Evolutionary conservation across 2,888 invertebrate genomes (phyloP).

Genomic region (Polietes domitor): DNA sequence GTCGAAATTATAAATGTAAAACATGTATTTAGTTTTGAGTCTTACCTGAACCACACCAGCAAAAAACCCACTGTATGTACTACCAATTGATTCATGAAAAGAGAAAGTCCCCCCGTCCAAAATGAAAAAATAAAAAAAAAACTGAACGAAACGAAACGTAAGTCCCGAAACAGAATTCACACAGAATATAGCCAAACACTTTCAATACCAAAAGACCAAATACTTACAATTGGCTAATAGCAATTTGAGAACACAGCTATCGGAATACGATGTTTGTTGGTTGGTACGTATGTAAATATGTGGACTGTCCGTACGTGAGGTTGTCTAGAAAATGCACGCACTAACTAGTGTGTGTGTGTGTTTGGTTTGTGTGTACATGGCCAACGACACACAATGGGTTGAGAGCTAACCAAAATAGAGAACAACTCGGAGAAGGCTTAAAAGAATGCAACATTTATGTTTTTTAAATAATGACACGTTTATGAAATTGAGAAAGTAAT

Average conservation of each 20-base stretch:
- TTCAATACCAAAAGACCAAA: not conserved
- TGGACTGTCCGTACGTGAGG: not conserved
- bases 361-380: not conserved
- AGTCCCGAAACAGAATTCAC: constrained; percentile 42
- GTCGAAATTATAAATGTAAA: constrained; percentile 57
- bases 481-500: too few relatives aligned
- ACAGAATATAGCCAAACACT: constrained; percentile 36
- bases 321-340: not conserved
- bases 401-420: too few relatives aligned
- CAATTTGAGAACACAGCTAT: constrained; percentile 3
- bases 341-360: not conserved
- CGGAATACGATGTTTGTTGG: not conserved
- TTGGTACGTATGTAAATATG: not conserved
- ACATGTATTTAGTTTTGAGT: constrained; percentile 48
- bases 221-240: not conserved
- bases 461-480: too few relatives aligned
- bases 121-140: constrained; percentile 15
- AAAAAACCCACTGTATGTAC: not conserved
- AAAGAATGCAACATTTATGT: too few relatives aligned
- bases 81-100: constrained; percentile 20
- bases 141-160: constrained; percentile 22
- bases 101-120: constrained; percentile 9
- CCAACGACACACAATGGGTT: not conserved
- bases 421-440: too few relatives aligned
- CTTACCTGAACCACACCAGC: constrained; percentile 16